Base-by-base conservation (phyloP, 2,888 invertebrate species). In the Oegoconia quadripuncta region DNA sequence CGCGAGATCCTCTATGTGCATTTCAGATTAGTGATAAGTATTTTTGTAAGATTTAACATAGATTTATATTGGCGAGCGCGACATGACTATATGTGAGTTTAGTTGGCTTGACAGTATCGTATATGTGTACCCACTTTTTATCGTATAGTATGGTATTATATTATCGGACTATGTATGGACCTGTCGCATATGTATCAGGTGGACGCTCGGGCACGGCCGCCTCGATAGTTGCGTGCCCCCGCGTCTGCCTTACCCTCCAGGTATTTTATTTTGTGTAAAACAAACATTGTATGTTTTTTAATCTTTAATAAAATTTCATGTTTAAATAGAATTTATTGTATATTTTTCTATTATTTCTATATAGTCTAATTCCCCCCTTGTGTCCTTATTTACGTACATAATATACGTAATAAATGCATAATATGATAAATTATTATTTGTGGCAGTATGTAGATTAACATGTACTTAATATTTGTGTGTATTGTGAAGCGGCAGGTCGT, bases 231-330 rank as follows among this genome's bases (percentile, higher is more conserved):
- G 46, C 41, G 64, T 48, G 66, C 63, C 68, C 66, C 60, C 48
- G 63, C 59, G 55, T 65, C 61, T 55, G 59, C 52, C 55, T 54
- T 55, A 71, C 74, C 82, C 81, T 82, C 79, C 84, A 82, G 77
- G 76, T 80, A 86, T 84, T 81, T 83, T 82, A 84, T 86, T 87
- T 86, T 84, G 81, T 84, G 82, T 84, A 86, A 82, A 80, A 78
- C 74, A 74, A 77, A 69, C 77, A 81, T 76, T 87, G 86, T 87
- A 87, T 86, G 84, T 83, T 87, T 86, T 74, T 77, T 72, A 27
- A 80, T 77, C 81, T 82, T 83, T 81, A 87, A 87, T 86, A 87
- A 87, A n/a, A 87, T 77, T 87, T 84, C 83, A 84, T 82, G 83
- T 83, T 87, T 84, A 81, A 82, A 86, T 87, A 87, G 79, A 76